Percentiles rank a stretch among this genome's conserved stretches.
Evolutionary conservation across 2,113 vertebrate species (phyloP).

Genomic region (Apus apus): DNA sequence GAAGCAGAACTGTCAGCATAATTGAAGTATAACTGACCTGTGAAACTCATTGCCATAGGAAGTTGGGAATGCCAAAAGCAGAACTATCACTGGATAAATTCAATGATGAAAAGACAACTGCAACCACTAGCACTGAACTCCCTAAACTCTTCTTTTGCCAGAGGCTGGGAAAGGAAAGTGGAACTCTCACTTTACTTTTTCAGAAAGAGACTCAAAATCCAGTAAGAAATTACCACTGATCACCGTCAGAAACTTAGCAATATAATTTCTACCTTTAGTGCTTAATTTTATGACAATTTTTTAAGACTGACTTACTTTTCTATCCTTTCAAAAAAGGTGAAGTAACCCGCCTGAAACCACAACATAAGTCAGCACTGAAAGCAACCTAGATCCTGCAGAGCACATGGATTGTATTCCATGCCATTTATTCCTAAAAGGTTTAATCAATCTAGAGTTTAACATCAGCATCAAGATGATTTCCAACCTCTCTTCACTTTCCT

Average conservation of each 20-base stretch:
- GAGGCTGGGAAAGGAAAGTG: not conserved
- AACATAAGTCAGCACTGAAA: not conserved
- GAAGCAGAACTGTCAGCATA: not conserved
- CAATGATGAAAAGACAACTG: not conserved
- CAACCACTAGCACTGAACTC: not conserved
- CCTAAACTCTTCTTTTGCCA: not conserved
- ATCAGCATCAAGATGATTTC: not conserved
- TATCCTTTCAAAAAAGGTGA: not conserved
- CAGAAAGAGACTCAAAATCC: not conserved
- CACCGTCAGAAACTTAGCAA: not conserved
- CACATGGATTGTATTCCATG: not conserved
- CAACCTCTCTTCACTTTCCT: not conserved
- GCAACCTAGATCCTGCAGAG: not conserved
- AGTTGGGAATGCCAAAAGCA: not conserved
- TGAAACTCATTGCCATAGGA: not conserved
- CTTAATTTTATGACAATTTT: not conserved
- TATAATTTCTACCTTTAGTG: not conserved
- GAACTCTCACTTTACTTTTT: not conserved
- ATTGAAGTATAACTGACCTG: not conserved
- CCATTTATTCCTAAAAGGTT: not conserved
- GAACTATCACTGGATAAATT: not conserved
- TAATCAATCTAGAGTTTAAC: not conserved
- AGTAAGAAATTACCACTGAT: not conserved
- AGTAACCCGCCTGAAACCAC: not conserved
- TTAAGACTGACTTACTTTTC: not conserved